phyloP scores from a whole-genome alignment of 2,797 vertebrate species.

The Onychomys leucogaster region DNA sequence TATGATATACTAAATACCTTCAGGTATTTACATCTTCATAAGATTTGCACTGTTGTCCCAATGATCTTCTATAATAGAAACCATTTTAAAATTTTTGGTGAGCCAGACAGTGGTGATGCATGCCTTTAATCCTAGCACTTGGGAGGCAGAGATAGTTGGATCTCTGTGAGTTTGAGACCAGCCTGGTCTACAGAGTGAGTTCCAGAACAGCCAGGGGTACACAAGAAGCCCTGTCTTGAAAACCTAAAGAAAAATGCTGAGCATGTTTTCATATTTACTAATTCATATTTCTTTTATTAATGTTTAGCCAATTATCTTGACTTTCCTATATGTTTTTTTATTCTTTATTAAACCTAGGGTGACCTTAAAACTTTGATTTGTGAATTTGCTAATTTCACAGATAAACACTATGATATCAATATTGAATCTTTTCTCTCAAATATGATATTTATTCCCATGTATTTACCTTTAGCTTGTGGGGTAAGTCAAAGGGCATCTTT shows the following conservation, averaged over 20 bases:
- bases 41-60: not conserved
- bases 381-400: conserved; percentile 10
- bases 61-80: no score
- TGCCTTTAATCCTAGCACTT: not conserved
- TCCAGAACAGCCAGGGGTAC: not conserved
- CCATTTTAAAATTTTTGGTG: not conserved
- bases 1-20: not conserved
- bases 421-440: not conserved
- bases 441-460: not conserved
- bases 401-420: not conserved
- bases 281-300: not conserved
- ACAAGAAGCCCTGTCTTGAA: not conserved
- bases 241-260: not conserved
- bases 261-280: not conserved
- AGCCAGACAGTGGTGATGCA: not conserved
- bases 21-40: not conserved
- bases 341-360: not conserved
- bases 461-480: conserved; percentile 1
- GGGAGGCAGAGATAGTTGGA: not conserved
- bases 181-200: not conserved
- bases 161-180: not conserved
- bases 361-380: not conserved
- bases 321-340: not conserved
- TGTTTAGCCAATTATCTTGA: not conserved
- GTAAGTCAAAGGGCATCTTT: not conserved